Conservation (phyloP, 2,888 invertebrate genomes). For the Andrena flavipes region DNA sequence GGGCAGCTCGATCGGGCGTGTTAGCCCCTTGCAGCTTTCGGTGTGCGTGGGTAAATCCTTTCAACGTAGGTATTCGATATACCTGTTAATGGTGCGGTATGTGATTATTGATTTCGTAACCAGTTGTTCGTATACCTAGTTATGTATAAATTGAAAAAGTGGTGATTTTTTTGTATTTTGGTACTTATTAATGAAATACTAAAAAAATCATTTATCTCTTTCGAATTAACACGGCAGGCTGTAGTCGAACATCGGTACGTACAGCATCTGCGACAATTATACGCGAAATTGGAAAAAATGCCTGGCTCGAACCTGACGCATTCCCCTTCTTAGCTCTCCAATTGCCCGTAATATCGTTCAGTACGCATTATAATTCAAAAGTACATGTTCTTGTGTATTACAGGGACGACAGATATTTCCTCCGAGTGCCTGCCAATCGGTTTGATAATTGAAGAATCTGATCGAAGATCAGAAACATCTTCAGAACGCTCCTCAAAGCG, state of each 20-base stretch:
- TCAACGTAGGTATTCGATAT: conserved; percentile 23
- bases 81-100: conserved; percentile 1
- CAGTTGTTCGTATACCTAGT: too few species aligned
- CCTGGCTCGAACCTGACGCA: too few species aligned
- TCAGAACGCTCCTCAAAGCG: not conserved
- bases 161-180: too few species aligned
- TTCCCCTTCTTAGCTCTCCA: too few species aligned
- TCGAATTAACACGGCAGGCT: too few species aligned
- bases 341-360: not conserved
- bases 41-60: conserved; percentile 17
- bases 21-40: conserved; percentile 35
- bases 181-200: too few species aligned
- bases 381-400: not conserved
- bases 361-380: conserved; percentile 4
- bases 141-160: too few species aligned
- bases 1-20: conserved; percentile 12
- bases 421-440: not conserved
- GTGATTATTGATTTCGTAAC: too few species aligned
- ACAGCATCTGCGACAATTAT: too few species aligned
- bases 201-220: too few species aligned
- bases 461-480: not conserved
- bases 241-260: too few species aligned
- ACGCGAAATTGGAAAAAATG: too few species aligned
- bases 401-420: conserved; percentile 2
- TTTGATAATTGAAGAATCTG: not conserved